Evolutionary conservation across 2,888 invertebrate species (phyloP).

Genomic region (Ethmia dodecea): DNA sequence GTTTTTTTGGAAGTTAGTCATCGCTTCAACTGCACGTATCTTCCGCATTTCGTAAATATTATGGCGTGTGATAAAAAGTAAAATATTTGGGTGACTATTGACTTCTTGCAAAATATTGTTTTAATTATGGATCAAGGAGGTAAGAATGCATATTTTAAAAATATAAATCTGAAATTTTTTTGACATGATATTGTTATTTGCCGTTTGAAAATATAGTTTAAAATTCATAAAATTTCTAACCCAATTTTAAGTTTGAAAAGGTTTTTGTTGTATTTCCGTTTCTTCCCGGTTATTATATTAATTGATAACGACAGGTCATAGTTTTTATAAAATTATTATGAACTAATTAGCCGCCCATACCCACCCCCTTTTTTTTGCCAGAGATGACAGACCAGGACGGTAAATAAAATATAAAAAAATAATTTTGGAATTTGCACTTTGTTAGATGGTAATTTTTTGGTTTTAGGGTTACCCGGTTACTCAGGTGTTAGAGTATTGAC

Average conservation of each 20-base stretch:
- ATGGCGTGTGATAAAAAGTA: neutral
- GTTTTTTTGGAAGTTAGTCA: constrained; percentile 1
- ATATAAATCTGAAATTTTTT: neutral
- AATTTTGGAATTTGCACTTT: constrained; percentile 1
- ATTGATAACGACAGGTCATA: constrained; percentile 2
- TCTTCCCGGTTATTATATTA: constrained; percentile 5
- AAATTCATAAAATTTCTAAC: constrained; percentile 2
- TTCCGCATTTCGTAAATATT: neutral
- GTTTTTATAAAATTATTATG: constrained; percentile 3
- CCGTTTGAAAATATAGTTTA: constrained; percentile 3
- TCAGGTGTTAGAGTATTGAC: constrained; percentile 3
- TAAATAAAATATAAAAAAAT: neutral
- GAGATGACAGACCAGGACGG: neutral
- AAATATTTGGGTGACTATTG: neutral
- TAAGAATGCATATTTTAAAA: neutral
- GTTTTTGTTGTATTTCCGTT: constrained; percentile 5
- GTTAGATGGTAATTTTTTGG: constrained; percentile 3
- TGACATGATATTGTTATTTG: neutral
- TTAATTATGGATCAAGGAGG: neutral
- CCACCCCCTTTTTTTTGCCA: constrained; percentile 1
- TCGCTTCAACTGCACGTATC: constrained; percentile 2
- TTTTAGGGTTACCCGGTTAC: constrained; percentile 1
- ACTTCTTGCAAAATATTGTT: neutral
- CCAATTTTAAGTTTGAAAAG: constrained; percentile 3
- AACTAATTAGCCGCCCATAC: constrained; percentile 1